Percentiles rank a stretch among this genome's conserved stretches.
Evolutionary conservation across 92 coral and sea anemone species (phyloP).

Genomic region (Phenganax subtilis): DNA sequence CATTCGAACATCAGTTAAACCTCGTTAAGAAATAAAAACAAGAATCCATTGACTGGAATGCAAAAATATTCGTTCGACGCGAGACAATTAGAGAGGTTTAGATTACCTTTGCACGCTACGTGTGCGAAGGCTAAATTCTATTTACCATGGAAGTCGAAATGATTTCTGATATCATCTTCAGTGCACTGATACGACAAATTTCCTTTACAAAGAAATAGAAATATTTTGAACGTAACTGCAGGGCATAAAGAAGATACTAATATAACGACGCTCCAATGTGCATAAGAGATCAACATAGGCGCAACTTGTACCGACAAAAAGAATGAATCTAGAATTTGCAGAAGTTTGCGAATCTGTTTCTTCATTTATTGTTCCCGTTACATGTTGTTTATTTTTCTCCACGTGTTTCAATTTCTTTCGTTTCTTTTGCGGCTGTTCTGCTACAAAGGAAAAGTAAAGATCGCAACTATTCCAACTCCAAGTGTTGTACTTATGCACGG

Average conservation of each 20-base stretch:
- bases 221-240: too few species aligned
- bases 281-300: background rate
- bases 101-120: background rate
- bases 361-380: background rate
- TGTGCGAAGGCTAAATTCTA: background rate
- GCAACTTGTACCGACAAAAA: constrained; percentile 48
- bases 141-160: constrained; percentile 72
- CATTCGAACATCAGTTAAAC: constrained; percentile 62
- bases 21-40: constrained; percentile 39
- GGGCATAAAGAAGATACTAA: too few species aligned
- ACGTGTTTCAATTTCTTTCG: constrained; percentile 2
- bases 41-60: constrained; percentile 13
- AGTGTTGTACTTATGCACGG: too few species aligned
- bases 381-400: background rate
- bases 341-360: constrained; percentile 6
- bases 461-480: too few species aligned
- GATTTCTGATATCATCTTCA: constrained; percentile 64
- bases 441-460: background rate
- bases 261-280: background rate
- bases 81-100: background rate
- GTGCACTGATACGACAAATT: constrained; percentile 74
- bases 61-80: background rate
- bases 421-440: constrained; percentile 20
- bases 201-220: constrained; percentile 45
- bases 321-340: constrained; percentile 41